Percentiles rank a stretch among this genome's conserved stretches.
phyloP scores from a whole-genome alignment of 2,888 invertebrate genomes.

The Hyppa rectilinea region DNA sequence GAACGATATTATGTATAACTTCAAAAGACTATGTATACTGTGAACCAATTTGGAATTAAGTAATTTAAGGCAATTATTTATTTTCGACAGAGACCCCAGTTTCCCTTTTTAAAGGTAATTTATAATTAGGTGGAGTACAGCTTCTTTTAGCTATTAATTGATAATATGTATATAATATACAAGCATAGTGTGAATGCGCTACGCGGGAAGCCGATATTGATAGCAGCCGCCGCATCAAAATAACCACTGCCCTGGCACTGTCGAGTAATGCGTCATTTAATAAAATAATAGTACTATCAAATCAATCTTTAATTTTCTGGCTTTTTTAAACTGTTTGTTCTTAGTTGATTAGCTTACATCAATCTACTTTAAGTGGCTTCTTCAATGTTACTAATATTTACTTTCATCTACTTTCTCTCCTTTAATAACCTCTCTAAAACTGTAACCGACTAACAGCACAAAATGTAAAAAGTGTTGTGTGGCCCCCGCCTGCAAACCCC shows the following conservation, averaged over 20 bases:
- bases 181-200: slow-evolving; percentile 80
- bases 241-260: slow-evolving; percentile 82
- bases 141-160: slow-evolving; percentile 82
- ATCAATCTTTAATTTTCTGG: slow-evolving; percentile 76
- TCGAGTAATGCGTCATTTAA: slow-evolving; percentile 74
- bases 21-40: slow-evolving; percentile 32
- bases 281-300: slow-evolving; percentile 70
- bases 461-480: slow-evolving; percentile 89
- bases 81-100: slow-evolving; percentile 89
- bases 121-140: slow-evolving; percentile 81
- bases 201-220: slow-evolving; percentile 79
- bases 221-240: slow-evolving; percentile 78
- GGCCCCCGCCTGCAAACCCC: slow-evolving; percentile 87
- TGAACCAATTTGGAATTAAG: slow-evolving; percentile 48
- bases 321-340: slow-evolving; percentile 73
- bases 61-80: slow-evolving; percentile 77
- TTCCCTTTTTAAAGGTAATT: slow-evolving; percentile 90
- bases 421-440: slow-evolving; percentile 74
- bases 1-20: slow-evolving; percentile 6
- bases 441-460: slow-evolving; percentile 82
- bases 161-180: slow-evolving; percentile 72
- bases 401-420: slow-evolving; percentile 84
- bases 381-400: slow-evolving; percentile 82
- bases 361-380: slow-evolving; percentile 70
- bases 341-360: slow-evolving; percentile 69